A percentile compares a stretch with the other conserved stretches of the same genome.
Evolutionary conservation across 2,888 invertebrate species (phyloP).

Genomic region (Drosophila seclusa): DNA sequence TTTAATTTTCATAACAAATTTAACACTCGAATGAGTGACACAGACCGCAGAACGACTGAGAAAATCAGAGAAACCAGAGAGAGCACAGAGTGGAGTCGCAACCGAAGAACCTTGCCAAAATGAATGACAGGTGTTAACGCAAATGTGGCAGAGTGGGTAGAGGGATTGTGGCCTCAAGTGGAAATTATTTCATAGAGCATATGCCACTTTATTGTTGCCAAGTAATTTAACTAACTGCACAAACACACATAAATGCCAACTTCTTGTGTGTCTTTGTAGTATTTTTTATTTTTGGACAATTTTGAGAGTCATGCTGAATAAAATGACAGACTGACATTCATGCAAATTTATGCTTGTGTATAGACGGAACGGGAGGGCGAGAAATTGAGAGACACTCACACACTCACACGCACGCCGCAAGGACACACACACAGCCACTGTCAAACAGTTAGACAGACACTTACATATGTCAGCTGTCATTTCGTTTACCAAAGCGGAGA

Average conservation of each 20-base stretch:
- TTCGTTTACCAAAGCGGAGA: constrained; percentile 60
- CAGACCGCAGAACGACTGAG: constrained; percentile 53
- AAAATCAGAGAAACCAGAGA: constrained; percentile 23
- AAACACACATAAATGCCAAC: constrained; percentile 10
- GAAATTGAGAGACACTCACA: constrained; percentile 11
- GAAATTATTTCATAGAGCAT: constrained; percentile 68
- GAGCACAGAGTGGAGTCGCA: constrained; percentile 2
- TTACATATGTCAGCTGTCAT: constrained; percentile 82
- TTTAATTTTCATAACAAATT: constrained; percentile 72
- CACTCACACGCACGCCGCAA: constrained; percentile 5
- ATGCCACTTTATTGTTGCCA: constrained; percentile 81
- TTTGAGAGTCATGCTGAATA: constrained; percentile 18
- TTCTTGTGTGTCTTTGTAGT: neutral
- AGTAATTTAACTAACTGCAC: constrained; percentile 79
- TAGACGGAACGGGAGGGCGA: constrained; percentile 1
- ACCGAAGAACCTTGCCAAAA: constrained; percentile 25
- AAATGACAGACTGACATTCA: constrained; percentile 6
- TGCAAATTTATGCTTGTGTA: constrained; percentile 8
- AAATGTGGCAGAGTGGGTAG: constrained; percentile 11
- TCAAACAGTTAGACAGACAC: constrained; percentile 61
- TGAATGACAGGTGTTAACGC: constrained; percentile 38
- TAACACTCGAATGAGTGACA: constrained; percentile 53
- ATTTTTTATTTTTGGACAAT: constrained; percentile 35
- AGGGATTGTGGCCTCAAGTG: constrained; percentile 12
- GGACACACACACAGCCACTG: constrained; percentile 14